A percentile compares a stretch with the other conserved stretches of the same genome.
These are phyloP conservation scores for Drosophila chauvacae DNA, from an alignment of 1,140 invertebrate species.

Conservation along the genomic window DNA sequence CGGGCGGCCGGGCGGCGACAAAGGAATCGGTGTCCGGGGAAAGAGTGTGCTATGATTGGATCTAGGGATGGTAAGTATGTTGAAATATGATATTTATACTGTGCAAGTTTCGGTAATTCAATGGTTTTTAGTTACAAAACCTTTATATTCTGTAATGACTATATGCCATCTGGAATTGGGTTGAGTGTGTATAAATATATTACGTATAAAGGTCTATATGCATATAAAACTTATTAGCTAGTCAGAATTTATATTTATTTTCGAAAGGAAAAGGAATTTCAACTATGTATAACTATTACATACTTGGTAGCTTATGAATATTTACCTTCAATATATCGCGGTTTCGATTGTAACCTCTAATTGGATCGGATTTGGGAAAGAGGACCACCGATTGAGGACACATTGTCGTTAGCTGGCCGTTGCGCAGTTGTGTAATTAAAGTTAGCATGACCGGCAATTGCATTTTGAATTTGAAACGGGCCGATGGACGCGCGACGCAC, in stretches of 20 bases:
- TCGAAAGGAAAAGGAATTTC: neutral
- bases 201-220: too few relatives aligned
- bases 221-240: too few relatives aligned
- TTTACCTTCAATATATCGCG: neutral
- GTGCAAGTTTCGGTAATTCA: neutral
- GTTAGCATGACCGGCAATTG: constrained; percentile 77
- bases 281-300: neutral
- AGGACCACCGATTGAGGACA: constrained; percentile 16
- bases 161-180: neutral
- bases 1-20: neutral
- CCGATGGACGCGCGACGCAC: constrained; percentile 42
- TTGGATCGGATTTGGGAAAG: constrained; percentile 13
- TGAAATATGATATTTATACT: constrained; percentile 3
- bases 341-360: constrained; percentile 24
- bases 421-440: constrained; percentile 71
- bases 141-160: neutral
- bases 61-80: constrained; percentile 7
- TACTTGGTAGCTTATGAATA: neutral
- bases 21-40: constrained; percentile 3
- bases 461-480: constrained; percentile 74
- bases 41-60: constrained; percentile 3
- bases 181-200: neutral
- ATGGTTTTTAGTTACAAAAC: neutral
- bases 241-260: neutral
- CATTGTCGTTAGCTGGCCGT: constrained; percentile 29